Base-by-base conservation (phyloP, 2,113 vertebrate species). In the Mormyrus iriodes region DNA sequence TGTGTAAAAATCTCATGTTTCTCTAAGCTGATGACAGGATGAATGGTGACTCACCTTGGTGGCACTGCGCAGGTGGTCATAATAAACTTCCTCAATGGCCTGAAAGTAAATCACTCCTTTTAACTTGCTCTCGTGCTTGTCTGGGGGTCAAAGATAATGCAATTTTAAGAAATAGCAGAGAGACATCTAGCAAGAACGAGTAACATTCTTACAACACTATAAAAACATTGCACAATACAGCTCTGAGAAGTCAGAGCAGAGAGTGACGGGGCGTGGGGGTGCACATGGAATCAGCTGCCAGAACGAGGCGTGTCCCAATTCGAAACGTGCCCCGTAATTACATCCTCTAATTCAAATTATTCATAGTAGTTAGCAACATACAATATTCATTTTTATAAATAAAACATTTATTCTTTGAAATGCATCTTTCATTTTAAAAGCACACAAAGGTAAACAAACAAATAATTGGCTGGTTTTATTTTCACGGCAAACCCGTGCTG, bases 61-160 rank as follows among this genome's bases (percentile, higher is more conserved):
- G 0, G 98, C 98, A 0, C 97, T 99, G 91, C 98, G 97, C 51
- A 99, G 96, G 93, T 99, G 98, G 90, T 99, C 98, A 0, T 99
- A 99, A 90, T 99, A 99, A 4, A 99, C 98, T 87, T 99, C 98
- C 83, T 99, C 97, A 0, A 99, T 99, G 10, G 98, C 98, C 95
- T 99, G 98, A 95, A 99, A 99, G 92, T 99, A 99, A 94, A 99
- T 98, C 89, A 99, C 97, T 0, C 98, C 98, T 92, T 99, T 99
- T 93, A 99, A 95, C 93, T 99, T 99, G 0, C 96, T 97, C 95
- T 99, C 98, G 0, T 98, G 97, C 92, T 99, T 99, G 92, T 99
- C 98, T 99, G 96, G 1, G 52, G 89, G 91, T 90, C 31, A 51
- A 35, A 86, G 4, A 87, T 49, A 12, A 53, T 39, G 31, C 35